Percentiles rank a stretch among this genome's conserved stretches.
Conservation (phyloP, 2,113 vertebrate species). For the Pteruthius melanotis region DNA sequence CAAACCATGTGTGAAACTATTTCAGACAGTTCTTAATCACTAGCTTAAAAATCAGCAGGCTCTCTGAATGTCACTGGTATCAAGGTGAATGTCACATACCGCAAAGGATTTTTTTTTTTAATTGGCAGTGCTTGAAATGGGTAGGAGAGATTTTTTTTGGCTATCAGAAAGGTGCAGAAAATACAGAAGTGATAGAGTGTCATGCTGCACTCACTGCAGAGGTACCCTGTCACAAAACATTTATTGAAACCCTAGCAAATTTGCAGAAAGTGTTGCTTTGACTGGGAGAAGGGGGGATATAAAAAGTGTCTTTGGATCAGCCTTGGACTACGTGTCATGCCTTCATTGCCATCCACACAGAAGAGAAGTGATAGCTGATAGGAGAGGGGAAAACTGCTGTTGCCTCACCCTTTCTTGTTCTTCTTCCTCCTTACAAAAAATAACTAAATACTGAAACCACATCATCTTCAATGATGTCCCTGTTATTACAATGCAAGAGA, state of each 20-base stretch:
- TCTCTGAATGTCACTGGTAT: background rate
- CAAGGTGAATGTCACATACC: constrained; percentile 20
- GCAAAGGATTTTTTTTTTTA: background rate
- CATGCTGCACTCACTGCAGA: background rate
- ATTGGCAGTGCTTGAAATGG: background rate
- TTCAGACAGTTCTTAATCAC: constrained; percentile 52
- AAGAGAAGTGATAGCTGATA: background rate
- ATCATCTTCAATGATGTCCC: background rate
- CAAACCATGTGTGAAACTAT: constrained; percentile 43
- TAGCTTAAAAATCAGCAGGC: constrained; percentile 19
- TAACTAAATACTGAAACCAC: background rate
- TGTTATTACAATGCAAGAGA: rapidly evolving
- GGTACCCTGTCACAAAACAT: background rate
- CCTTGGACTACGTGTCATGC: rapidly evolving
- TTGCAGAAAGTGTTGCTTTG: background rate
- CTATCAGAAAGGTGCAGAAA: background rate
- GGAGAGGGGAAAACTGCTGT: background rate
- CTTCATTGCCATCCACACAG: background rate
- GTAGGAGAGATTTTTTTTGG: background rate
- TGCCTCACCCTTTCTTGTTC: background rate
- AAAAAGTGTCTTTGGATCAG: background rate
- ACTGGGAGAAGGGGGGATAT: background rate
- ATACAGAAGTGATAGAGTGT: background rate
- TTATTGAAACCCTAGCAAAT: background rate
- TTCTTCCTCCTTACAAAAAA: background rate